Evolutionary conservation across 2,113 vertebrate genomes (phyloP).

Genomic region (Nothocercus julius): DNA sequence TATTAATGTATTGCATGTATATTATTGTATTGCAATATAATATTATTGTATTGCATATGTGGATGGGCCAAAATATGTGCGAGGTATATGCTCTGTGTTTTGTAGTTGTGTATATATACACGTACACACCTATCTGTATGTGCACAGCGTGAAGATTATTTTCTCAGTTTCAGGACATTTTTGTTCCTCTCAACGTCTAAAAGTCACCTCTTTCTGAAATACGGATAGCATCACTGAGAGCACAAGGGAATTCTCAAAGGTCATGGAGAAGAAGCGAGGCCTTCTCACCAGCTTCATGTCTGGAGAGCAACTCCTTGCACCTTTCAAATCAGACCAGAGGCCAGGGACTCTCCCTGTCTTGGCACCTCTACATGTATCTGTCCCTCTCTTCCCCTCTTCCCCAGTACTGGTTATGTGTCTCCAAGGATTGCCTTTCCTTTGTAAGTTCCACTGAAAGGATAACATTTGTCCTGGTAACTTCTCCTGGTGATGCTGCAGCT

Average conservation of each 20-base stretch:
- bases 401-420: accelerated
- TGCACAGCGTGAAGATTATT: not conserved
- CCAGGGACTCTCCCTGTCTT: not conserved
- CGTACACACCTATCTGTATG: not conserved
- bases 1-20: not conserved
- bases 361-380: accelerated
- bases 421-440: not conserved
- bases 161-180: not conserved
- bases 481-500: not conserved
- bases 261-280: not conserved
- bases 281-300: accelerated
- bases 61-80: not conserved
- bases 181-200: not conserved
- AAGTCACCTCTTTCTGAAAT: not conserved
- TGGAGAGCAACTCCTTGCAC: not conserved
- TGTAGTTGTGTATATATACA: accelerated
- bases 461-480: no score
- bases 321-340: not conserved
- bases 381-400: accelerated
- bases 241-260: not conserved
- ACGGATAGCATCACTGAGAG: not conserved
- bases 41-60: not conserved
- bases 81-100: accelerated
- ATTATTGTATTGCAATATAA: no score
- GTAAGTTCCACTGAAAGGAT: not conserved